Percentiles rank a stretch among this genome's conserved stretches.
phyloP scores from a whole-genome alignment of 2,888 invertebrate species.

The Sinotaia quadrata region DNA sequence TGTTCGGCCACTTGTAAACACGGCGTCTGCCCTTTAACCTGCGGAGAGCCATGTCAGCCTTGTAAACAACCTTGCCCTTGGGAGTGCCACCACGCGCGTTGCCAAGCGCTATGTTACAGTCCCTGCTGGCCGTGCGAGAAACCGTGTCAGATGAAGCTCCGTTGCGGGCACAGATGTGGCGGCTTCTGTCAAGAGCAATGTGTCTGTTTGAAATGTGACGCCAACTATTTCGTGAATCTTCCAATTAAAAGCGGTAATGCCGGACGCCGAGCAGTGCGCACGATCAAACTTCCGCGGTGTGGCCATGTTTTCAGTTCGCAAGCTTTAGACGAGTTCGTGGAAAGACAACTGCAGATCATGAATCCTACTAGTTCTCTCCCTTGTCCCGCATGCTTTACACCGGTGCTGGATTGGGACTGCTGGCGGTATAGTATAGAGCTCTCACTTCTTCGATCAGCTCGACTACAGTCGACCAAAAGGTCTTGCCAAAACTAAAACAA shows the following conservation, averaged over 20 bases:
- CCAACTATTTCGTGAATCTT: constrained; percentile 41
- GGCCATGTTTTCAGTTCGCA: constrained; percentile 27
- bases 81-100: constrained; percentile 15
- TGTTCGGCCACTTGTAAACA: constrained; percentile 23
- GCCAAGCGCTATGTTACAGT: constrained; percentile 20
- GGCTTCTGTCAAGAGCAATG: constrained; percentile 35
- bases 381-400: constrained; percentile 33
- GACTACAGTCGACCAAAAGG: neutral
- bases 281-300: constrained; percentile 29
- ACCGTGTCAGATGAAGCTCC: constrained; percentile 2
- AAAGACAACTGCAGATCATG: neutral
- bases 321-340: constrained; percentile 30
- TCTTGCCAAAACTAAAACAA: too few relatives aligned
- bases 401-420: constrained; percentile 25
- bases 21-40: neutral
- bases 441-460: constrained; percentile 4
- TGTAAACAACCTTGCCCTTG: constrained; percentile 23
- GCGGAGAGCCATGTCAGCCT: constrained; percentile 23
- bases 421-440: constrained; percentile 20
- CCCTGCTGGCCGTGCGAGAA: constrained; percentile 19
- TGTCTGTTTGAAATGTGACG: constrained; percentile 34
- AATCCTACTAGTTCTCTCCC: constrained; percentile 7
- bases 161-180: constrained; percentile 21
- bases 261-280: neutral
- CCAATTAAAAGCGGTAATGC: constrained; percentile 36